These are phyloP conservation scores for Trissolcus japonicus DNA, from an alignment of 2,888 invertebrate genomes.

Conservation along the genomic window DNA sequence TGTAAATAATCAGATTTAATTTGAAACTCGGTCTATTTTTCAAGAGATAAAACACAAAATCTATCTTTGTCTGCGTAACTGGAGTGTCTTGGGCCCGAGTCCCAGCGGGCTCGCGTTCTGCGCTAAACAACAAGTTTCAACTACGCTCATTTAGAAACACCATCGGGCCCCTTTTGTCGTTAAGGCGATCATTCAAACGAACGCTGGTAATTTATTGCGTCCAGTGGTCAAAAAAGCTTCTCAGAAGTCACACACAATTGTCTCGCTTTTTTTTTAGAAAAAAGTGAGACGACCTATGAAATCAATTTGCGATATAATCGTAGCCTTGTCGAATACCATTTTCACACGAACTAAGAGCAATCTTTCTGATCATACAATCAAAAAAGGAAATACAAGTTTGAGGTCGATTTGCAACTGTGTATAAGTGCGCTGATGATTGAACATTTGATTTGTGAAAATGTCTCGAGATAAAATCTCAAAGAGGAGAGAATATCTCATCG, in stretches of 20 bases:
- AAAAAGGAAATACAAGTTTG: constrained; percentile 18
- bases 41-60: neutral
- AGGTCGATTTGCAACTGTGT: constrained; percentile 23
- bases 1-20: constrained; percentile 1
- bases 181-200: constrained; percentile 24
- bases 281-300: constrained; percentile 61
- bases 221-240: constrained; percentile 58
- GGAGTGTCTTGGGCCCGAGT: constrained; percentile 1
- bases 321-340: constrained; percentile 47
- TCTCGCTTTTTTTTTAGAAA: constrained; percentile 44
- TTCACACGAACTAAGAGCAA: constrained; percentile 22
- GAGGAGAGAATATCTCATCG: constrained; percentile 20
- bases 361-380: constrained; percentile 41
- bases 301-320: constrained; percentile 48
- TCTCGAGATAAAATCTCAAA: neutral
- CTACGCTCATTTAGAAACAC: too few species aligned
- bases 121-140: neutral
- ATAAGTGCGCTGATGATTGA: neutral
- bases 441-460: neutral
- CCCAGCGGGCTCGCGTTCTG: neutral
- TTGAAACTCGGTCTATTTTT: constrained; percentile 5
- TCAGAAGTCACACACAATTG: constrained; percentile 50
- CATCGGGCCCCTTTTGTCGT: neutral
- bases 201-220: constrained; percentile 52
- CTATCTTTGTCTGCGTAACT: constrained; percentile 1